Evolutionary conservation across 2,113 vertebrate genomes (phyloP).

Genomic region (Pholis gunnellus): DNA sequence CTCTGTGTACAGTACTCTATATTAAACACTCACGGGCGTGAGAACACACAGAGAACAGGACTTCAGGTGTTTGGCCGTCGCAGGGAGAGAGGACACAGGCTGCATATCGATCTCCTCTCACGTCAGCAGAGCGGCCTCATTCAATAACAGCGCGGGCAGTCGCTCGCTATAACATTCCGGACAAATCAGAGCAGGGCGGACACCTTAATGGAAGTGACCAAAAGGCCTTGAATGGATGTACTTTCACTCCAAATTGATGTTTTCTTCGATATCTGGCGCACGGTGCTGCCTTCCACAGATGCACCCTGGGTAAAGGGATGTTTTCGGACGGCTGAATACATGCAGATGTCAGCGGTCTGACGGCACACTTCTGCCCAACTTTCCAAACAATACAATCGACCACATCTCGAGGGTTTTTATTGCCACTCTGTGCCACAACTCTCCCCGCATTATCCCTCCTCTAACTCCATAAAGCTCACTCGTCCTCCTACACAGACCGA

Average conservation of each 20-base stretch:
- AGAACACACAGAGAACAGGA: conserved; percentile 13
- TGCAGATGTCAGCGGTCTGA: conserved; percentile 35
- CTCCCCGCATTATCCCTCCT: conserved; percentile 58
- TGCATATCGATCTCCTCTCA: conserved; percentile 52
- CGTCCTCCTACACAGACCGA: conserved; percentile 62
- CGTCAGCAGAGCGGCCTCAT: conserved; percentile 41
- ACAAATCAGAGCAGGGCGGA: conserved; percentile 36
- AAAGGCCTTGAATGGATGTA: conserved; percentile 36
- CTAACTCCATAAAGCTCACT: conserved; percentile 64
- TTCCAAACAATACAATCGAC: conserved; percentile 62
- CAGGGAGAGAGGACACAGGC: conserved; percentile 22
- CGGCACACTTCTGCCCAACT: conserved; percentile 46
- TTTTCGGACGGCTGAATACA: conserved; percentile 15
- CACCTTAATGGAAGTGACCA: conserved; percentile 41
- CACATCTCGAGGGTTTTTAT: conserved; percentile 70
- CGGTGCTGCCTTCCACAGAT: not conserved
- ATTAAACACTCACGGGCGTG: not conserved
- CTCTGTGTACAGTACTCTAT: not conserved
- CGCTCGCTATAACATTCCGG: conserved; percentile 53
- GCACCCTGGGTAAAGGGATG: not conserved
- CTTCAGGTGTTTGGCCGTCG: conserved; percentile 22
- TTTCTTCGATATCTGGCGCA: not conserved
- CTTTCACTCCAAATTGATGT: conserved; percentile 28
- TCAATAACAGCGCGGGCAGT: conserved; percentile 57
- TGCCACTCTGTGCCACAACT: conserved; percentile 39